Conservation (phyloP, 1,140 invertebrate genomes). For the Metopolophium dirhodum region DNA sequence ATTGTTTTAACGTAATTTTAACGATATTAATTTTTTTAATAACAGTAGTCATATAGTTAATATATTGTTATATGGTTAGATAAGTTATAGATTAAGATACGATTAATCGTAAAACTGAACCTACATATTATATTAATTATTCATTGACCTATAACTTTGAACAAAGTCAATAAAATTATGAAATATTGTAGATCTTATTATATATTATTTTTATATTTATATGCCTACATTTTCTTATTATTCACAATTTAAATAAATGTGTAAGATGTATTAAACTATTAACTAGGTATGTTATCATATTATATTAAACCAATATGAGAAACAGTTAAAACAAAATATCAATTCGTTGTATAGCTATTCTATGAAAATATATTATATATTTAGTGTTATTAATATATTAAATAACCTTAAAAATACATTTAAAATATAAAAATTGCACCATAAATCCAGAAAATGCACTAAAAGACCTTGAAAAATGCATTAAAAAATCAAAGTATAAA, state of each 20-base stretch:
- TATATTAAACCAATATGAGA: neutral
- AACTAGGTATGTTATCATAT: neutral
- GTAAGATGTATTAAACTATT: neutral
- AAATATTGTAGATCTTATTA: neutral
- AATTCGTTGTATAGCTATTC: too few species aligned
- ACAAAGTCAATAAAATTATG: neutral
- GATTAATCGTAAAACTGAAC: neutral
- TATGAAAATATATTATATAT: neutral
- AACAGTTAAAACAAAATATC: too few species aligned
- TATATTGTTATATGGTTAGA: neutral
- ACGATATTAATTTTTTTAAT: neutral
- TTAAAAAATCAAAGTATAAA: too few species aligned
- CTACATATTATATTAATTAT: conserved; percentile 15
- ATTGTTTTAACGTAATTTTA: neutral
- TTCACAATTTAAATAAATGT: neutral
- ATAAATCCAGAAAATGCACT: too few species aligned
- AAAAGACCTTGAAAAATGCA: too few species aligned
- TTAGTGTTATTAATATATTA: neutral
- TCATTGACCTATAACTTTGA: neutral
- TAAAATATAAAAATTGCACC: too few species aligned
- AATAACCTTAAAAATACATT: too few species aligned
- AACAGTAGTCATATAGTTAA: neutral
- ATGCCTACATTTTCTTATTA: neutral
- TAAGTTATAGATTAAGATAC: neutral
- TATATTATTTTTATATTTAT: neutral